Percentiles rank a stretch among this genome's conserved stretches.
phyloP scores from a whole-genome alignment of 2,888 invertebrate genomes.

The Drosophila bunnanda region DNA sequence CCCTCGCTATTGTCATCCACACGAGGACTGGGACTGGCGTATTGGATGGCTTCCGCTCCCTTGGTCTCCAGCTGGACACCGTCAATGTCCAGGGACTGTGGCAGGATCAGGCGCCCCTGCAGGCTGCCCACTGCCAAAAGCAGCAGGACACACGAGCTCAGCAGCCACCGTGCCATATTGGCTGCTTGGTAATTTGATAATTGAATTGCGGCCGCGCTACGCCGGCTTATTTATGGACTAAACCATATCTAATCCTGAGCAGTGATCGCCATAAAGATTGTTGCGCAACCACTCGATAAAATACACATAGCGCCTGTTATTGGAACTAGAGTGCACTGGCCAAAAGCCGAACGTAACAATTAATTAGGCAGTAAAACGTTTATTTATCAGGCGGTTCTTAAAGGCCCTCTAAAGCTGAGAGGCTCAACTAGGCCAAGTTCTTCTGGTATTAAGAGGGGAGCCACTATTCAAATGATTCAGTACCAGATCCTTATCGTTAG shows the following conservation, averaged over 20 bases:
- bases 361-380: slow-evolving; percentile 19
- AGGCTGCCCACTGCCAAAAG: slow-evolving; percentile 41
- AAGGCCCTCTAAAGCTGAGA: neutral
- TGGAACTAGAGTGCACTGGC: slow-evolving; percentile 24
- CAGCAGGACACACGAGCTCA: slow-evolving; percentile 38
- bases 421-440: slow-evolving; percentile 1
- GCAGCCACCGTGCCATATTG: slow-evolving; percentile 54
- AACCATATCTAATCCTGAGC: slow-evolving; percentile 49
- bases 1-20: slow-evolving; percentile 47
- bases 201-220: slow-evolving; percentile 9
- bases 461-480: slow-evolving; percentile 9
- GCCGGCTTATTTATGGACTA: slow-evolving; percentile 52
- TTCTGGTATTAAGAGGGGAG: neutral
- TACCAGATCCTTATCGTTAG: neutral
- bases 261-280: slow-evolving; percentile 54
- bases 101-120: slow-evolving; percentile 50
- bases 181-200: slow-evolving; percentile 31
- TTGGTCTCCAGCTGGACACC: slow-evolving; percentile 57
- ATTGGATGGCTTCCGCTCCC: slow-evolving; percentile 18
- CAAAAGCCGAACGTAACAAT: neutral
- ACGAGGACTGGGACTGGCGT: slow-evolving; percentile 32
- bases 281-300: slow-evolving; percentile 33
- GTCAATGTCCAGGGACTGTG: slow-evolving; percentile 24
- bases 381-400: neutral
- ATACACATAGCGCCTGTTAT: slow-evolving; percentile 1